Base-by-base conservation (phyloP, 2,113 vertebrate species). In the Talpa occidentalis region DNA sequence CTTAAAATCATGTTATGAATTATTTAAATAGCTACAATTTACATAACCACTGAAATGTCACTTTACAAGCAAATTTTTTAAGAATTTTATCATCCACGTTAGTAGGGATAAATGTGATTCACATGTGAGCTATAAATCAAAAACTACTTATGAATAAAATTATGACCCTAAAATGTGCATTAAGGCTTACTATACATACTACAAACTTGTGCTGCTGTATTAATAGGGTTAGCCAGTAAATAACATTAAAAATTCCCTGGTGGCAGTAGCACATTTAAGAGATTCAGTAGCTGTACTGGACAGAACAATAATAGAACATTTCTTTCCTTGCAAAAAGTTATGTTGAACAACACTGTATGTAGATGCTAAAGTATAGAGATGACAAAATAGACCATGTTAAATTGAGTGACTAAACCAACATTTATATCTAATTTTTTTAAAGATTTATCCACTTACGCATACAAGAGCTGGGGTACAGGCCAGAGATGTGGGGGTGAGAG, bases 1-100 rank as follows among this genome's bases (percentile, higher is more conserved):
- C 1, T 85, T 12, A 24, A 26, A 64, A 44, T 35, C 17, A 10
- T 59, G 16, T 74, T 90, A 12, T 80, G 40, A 86, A 11, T 77
- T 35, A 72, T n/a, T 91, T 91, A 77, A 73, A 28, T 85, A 49
- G n/a, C 81, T 56, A 67, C 37, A 88, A 42, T 88, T 54, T 40
- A 19, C 5, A 72, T 56, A 24, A 64, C 67, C 30, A 32, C 12
- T 52, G 2, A 32, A 28, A 10, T 22, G 1, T 26, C 56, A n/a
- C 22, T 93, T 64, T 42, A 26, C 5, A 37, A 54, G 26, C 47
- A 86, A 1, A 30, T 19, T 69, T 76, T 90, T 83, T 77, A 44
- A 81, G 32, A 35, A 40, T 49, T 89, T 16, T 30, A 17, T 70
- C 30, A 24, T 70, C 54, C 80, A 17, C 78, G 54, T 86, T 82